Base-by-base conservation (phyloP, 2,888 invertebrate genomes). In the Taenaris catops region DNA sequence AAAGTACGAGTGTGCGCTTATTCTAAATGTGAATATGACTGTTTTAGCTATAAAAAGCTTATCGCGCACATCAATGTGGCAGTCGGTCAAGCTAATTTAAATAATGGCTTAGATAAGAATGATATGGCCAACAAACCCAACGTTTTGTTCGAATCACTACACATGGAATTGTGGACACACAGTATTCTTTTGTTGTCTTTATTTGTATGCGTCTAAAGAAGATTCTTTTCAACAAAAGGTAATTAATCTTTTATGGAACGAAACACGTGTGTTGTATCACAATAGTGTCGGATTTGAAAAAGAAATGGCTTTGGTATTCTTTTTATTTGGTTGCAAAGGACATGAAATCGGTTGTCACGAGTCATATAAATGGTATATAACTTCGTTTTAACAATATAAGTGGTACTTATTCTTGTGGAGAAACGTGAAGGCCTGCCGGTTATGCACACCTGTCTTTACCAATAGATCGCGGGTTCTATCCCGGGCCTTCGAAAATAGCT, bases 31-130 rank as follows among this genome's bases (percentile, higher is more conserved):
- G 20, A 29, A 14, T 21, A 29, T 29, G 12, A 29, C 21, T 29
- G 20, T 14, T 21, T 14, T 14, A 29, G 21, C 29, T 21, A 29
- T 20, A 21, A 29, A 14, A 27, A 32, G 5, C 12, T 28, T 36
- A 33, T 41, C 40, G 9, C 3, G 3, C n/a, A 33, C 25, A 40
- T 40, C 24, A 28, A 19, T 20, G 17, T 12, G 9, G n/a, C 26
- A 24, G 11, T 36, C 27, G 28, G 32, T 36, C 32, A 33, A 24
- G 31, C 24, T 16, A 20, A 33, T 36, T 41, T 33, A 33, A 25
- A 29, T 37, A 37, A 41, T 33, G 25, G 19, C 8, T 3, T 4
- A 17, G 36, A 41, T 41, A 36, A 28, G 32, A 19, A 23, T 19
- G 18, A 16, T 27, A 23, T 14, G 23, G 12, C 11, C 19, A 12